phyloP scores from a whole-genome alignment of 2,797 vertebrate genomes.

The Myiotriccus ornatus region DNA sequence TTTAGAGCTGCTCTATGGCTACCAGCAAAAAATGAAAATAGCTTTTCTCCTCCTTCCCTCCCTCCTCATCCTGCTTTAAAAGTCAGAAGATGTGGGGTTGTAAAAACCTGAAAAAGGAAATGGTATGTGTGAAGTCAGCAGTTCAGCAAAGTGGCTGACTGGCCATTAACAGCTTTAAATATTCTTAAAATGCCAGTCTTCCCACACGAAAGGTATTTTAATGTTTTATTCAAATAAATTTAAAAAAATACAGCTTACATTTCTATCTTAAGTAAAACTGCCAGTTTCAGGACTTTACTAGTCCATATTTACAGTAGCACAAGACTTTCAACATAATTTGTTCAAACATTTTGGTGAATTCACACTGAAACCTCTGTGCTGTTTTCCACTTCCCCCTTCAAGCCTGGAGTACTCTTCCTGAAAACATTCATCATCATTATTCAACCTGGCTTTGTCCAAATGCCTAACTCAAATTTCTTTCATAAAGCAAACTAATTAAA shows the following conservation, averaged over 20 bases:
- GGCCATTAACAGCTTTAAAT: constrained; percentile 56
- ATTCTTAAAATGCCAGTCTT: constrained; percentile 43
- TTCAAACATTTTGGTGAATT: constrained; percentile 6
- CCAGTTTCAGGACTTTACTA: not conserved
- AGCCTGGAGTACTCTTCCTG: constrained; percentile 2
- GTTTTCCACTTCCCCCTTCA: constrained; percentile 6
- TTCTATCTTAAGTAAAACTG: not conserved
- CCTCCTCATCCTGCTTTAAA: constrained; percentile 42
- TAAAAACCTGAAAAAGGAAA: constrained; percentile 69
- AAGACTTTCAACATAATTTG: not conserved
- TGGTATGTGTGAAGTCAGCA: constrained; percentile 67
- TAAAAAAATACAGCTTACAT: not conserved
- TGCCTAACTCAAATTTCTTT: not conserved
- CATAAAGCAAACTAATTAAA: not conserved
- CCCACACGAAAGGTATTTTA: constrained; percentile 50
- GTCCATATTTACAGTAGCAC: not conserved
- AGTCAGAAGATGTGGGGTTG: constrained; percentile 53
- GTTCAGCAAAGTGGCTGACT: constrained; percentile 41
- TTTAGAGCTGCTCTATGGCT: not conserved
- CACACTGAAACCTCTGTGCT: not conserved
- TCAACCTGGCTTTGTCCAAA: constrained; percentile 1
- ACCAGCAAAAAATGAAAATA: constrained; percentile 40
- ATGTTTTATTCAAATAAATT: constrained; percentile 8
- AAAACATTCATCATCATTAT: constrained; percentile 19
- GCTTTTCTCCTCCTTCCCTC: not conserved